Base-by-base conservation (phyloP, 1,140 invertebrate species). In the Orius insidiosus region DNA sequence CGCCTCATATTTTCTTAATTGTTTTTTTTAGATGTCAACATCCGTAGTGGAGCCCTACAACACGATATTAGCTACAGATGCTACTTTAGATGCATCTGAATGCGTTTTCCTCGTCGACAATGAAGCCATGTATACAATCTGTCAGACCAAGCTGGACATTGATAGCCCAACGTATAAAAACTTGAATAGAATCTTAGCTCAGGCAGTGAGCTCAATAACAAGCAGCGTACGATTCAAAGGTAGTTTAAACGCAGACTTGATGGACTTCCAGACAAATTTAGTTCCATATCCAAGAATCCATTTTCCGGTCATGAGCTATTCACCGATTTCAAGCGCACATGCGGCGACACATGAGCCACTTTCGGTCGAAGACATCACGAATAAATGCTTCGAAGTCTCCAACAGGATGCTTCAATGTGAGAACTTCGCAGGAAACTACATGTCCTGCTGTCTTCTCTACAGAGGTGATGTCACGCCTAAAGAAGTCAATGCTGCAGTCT, bases 391-490 rank as follows among this genome's bases (percentile, higher is more conserved):
- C 48, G 63, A 68, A 34, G 60, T 64, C 5, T 52, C 56, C 2
- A 65, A 67, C 53, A 63, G 67, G 50, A 70, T 75, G 72, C 71
- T 74, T 7, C 74, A 74, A 56, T 70, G 68, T 49, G 62, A 68
- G 52, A 62, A 65, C 6, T 45, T 56, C 24, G 52, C 54, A 19
- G 64, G 64, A 7, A 65, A 64, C 9, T 48, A 44, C 33, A 39
- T 48, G 18, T 80, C 82, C 9, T 85, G 80, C 55, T 85, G 81
- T 59, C 77, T 85, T 72, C 65, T 85, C 49, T 85, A 84, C 64
- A 56, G 74, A 44, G 73, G 74, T 9, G 72, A 74, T 47, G 72
- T 76, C 14, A 71, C 67, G 1, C 63, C 77, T 0, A 79, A 77
- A 55, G 76, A 78, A 51, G 71, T 74, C 16, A 75, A 74, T 53